Evolutionary conservation across 2,888 invertebrate genomes (phyloP).

Genomic region (Drosophila ustulata): DNA sequence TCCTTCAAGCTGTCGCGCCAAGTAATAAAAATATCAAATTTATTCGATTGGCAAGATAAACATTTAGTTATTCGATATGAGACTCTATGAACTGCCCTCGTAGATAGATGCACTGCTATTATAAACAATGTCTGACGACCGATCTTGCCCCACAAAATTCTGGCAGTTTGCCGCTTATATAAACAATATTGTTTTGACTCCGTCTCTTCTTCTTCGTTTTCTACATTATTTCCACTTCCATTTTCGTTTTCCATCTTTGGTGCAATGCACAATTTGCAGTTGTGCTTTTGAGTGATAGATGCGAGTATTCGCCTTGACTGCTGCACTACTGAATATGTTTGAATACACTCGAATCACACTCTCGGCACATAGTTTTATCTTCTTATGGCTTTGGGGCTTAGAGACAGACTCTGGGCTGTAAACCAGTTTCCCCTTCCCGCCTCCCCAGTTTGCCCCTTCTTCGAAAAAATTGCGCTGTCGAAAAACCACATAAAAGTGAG

Average conservation of each 20-base stretch:
- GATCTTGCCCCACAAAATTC: conserved; percentile 46
- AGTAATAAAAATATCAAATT: conserved; percentile 3
- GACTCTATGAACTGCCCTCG: conserved; percentile 31
- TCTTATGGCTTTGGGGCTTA: conserved; percentile 15
- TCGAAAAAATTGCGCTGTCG: conserved; percentile 56
- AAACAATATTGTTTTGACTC: conserved; percentile 40
- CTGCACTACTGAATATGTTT: neutral
- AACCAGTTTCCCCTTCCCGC: conserved; percentile 57
- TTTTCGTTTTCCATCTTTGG: conserved; percentile 18
- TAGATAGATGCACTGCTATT: conserved; percentile 7
- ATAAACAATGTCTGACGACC: conserved; percentile 35
- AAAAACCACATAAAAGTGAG: conserved; percentile 70
- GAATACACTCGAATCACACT: neutral
- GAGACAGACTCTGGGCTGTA: conserved; percentile 9
- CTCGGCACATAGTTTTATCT: neutral
- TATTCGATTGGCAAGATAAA: neutral
- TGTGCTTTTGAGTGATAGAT: conserved; percentile 42
- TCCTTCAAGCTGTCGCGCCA: neutral
- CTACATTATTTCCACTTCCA: neutral
- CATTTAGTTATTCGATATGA: neutral
- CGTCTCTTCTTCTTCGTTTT: conserved; percentile 11
- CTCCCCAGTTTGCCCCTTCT: neutral
- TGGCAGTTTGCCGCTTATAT: conserved; percentile 36
- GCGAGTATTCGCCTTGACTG: conserved; percentile 22
- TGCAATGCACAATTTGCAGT: conserved; percentile 47